These are phyloP conservation scores for Lapara coniferarum DNA, from an alignment of 2,888 invertebrate species.

Conservation along the genomic window DNA sequence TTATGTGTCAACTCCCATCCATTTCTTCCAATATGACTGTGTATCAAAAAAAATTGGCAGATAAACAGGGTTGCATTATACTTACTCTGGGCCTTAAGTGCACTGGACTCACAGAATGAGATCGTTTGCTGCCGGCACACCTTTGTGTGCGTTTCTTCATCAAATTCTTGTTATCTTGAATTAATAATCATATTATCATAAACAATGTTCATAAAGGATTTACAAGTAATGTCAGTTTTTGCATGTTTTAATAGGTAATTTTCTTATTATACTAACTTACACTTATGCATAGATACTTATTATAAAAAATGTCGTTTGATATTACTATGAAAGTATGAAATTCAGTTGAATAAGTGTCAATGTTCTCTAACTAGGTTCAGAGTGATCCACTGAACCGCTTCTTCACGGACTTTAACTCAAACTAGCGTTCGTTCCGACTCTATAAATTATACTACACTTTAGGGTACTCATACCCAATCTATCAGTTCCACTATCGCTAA, in stretches of 20 bases:
- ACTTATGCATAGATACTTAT: not conserved
- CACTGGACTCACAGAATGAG: conserved; percentile 56
- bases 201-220: not conserved
- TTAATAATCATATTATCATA: not conserved
- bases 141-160: conserved; percentile 43
- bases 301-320: too few relatives aligned
- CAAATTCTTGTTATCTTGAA: conserved; percentile 27
- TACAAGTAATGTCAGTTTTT: not conserved
- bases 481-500: not conserved
- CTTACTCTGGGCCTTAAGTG: conserved; percentile 43
- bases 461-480: too few relatives aligned
- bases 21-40: not conserved
- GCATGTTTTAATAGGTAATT: not conserved
- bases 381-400: too few relatives aligned
- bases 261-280: not conserved
- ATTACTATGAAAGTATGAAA: too few relatives aligned
- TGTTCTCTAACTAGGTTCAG: too few relatives aligned
- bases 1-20: not conserved
- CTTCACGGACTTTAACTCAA: too few relatives aligned
- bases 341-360: too few relatives aligned
- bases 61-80: conserved; percentile 19
- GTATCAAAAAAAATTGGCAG: not conserved
- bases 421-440: too few relatives aligned
- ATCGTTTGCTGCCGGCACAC: conserved; percentile 46
- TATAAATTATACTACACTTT: too few relatives aligned